Base-by-base conservation (phyloP, 2,888 invertebrate species). In the Parthenolecanium corni region DNA sequence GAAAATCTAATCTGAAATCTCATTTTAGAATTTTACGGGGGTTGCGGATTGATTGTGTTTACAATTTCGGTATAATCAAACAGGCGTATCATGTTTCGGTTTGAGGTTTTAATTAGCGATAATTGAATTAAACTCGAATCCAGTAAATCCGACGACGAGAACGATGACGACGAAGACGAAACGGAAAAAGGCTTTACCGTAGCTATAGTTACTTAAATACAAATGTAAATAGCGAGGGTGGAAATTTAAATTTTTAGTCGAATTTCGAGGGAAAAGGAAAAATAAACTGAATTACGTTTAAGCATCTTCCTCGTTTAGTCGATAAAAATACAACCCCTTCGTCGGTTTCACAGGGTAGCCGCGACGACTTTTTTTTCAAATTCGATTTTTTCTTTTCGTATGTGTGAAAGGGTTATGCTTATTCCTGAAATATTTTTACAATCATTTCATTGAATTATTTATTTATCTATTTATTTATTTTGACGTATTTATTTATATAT, bases 61-160 rank as follows among this genome's bases (percentile, higher is more conserved):
- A 44, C 16, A 20, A 44, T 44, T 23, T 9, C 6, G 23, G 23
- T 47, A 36, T 47, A 58, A 58, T 58, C 58, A 58, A 58, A 58
- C 47, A 58, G 46, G 47, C 58, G 58, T 58, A 58, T 58, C 58
- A 58, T 58, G 58, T 58, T 58, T 58, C 47, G 58, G 58, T 58
- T 58, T 58, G 58, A 58, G 58, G 58, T 58, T 58, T 58, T 58
- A 58, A 58, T 58, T 58, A 58, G 58, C 46, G 47, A 58, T 58
- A 58, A 58, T 58, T 58, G 44, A 58, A 58, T 58, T 58, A 58
- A 49, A 47, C 47, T 47, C 25, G 36, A 47, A 24, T 24, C 20
- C 49, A 21, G 9, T 42, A 18, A 4, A 42, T 14, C 16, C 44
- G 44, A 14, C 14, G 20, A 21, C 23, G n/a, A n/a, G n/a, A n/a